A percentile compares a stretch with the other conserved stretches of the same genome.
Evolutionary conservation across 2,888 invertebrate species (phyloP).

Genomic region (Mesorhabditis sp.): DNA sequence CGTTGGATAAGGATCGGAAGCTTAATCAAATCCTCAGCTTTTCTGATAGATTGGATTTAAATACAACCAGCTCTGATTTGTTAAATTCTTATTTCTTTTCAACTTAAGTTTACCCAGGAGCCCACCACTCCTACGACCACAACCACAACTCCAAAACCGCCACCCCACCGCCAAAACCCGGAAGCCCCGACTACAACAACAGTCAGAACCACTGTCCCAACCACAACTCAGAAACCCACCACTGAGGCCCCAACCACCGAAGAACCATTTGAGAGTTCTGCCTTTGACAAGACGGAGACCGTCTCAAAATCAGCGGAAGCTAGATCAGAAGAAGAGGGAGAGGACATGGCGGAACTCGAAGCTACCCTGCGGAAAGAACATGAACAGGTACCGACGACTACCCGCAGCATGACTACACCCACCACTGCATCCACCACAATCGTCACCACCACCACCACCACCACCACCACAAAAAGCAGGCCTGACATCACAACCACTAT

Average conservation of each 20-base stretch:
- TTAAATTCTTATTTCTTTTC: neutral
- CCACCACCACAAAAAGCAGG: conserved; percentile 8
- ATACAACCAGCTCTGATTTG: neutral
- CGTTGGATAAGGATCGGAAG: too few relatives aligned
- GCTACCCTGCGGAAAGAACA: conserved; percentile 4
- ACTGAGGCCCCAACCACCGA: conserved; percentile 6
- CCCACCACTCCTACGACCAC: neutral
- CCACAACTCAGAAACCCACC: neutral
- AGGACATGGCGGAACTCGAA: conserved; percentile 7
- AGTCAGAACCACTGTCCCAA: neutral
- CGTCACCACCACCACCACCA: conserved; percentile 9
- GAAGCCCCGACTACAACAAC: neutral
- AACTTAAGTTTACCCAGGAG: neutral
- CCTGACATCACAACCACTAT: conserved; percentile 9
- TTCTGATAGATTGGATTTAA: too few relatives aligned
- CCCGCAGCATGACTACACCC: neutral
- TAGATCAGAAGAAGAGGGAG: conserved; percentile 9
- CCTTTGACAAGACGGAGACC: too few relatives aligned
- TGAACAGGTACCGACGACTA: neutral
- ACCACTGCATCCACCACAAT: conserved; percentile 11
- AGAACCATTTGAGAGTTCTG: neutral
- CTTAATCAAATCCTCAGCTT: too few relatives aligned
- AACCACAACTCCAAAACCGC: neutral
- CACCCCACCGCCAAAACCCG: neutral
- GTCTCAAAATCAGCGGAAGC: too few relatives aligned